Evolutionary conservation across 2,113 vertebrate genomes (phyloP).

Genomic region (Pteruthius melanotis): DNA sequence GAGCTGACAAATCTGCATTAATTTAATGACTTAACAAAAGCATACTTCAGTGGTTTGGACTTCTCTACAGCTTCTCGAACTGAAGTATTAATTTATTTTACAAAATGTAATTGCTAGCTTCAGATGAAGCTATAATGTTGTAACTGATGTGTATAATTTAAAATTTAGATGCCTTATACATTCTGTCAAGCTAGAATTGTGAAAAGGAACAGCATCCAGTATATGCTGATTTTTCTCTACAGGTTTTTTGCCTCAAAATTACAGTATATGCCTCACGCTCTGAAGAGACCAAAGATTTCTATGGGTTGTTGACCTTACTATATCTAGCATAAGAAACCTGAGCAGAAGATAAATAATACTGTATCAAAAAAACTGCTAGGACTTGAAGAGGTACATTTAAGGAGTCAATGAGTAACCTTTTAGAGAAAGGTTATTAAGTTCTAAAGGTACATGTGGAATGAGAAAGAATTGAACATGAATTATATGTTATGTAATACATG

Average conservation of each 20-base stretch:
- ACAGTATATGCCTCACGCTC: background rate
- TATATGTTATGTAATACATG: background rate
- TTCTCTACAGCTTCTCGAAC: background rate
- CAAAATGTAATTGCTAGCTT: background rate
- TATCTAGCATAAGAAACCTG: background rate
- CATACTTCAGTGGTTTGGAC: background rate
- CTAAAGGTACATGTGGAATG: background rate
- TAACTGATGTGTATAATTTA: background rate
- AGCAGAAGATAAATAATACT: background rate
- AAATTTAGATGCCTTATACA: background rate
- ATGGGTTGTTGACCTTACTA: background rate
- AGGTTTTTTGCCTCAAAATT: background rate
- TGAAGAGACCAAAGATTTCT: background rate
- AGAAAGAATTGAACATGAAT: background rate
- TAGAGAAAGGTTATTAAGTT: background rate
- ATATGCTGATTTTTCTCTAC: background rate
- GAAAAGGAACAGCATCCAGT: background rate
- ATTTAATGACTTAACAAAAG: background rate
- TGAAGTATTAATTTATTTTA: conserved; percentile 12
- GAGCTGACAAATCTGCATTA: background rate
- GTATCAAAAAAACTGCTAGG: background rate
- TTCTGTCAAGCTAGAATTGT: background rate
- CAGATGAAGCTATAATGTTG: background rate
- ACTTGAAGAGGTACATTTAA: background rate
- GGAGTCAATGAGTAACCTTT: background rate